Evolutionary conservation across 2,113 vertebrate genomes (phyloP).

Genomic region (Notothenia coriiceps): DNA sequence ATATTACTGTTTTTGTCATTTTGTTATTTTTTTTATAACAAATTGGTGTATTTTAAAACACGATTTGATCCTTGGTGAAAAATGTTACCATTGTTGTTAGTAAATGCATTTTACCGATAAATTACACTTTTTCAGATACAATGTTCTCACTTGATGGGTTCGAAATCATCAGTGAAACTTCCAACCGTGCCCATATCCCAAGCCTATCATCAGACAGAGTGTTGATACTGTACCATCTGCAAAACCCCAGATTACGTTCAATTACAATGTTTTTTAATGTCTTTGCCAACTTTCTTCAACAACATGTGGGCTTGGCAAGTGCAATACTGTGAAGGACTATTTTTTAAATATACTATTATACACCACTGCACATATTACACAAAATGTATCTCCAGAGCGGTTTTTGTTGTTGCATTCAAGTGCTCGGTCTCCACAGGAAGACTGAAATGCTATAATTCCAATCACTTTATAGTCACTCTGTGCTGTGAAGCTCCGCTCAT

Average conservation of each 20-base stretch:
- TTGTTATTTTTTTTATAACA: background rate
- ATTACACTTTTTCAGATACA: background rate
- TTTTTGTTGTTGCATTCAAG: constrained; percentile 32
- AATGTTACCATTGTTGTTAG: background rate
- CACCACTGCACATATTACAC: constrained; percentile 3
- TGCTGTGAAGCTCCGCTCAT: constrained; percentile 47
- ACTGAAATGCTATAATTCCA: constrained; percentile 34
- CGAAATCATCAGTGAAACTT: constrained; percentile 4
- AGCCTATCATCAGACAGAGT: background rate
- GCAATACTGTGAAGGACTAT: background rate
- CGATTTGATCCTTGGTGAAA: background rate
- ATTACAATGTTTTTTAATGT: background rate
- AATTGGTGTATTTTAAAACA: background rate
- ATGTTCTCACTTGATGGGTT: background rate
- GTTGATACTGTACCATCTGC: background rate
- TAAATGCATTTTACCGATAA: background rate
- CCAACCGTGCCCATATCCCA: background rate
- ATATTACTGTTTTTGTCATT: background rate
- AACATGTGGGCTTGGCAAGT: background rate
- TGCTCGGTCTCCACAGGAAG: constrained; percentile 28
- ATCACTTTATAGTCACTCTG: constrained; percentile 42
- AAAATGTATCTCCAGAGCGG: constrained; percentile 3
- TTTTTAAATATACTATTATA: background rate
- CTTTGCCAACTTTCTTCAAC: constrained; percentile 2
- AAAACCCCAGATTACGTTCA: background rate